Evolutionary conservation across 2,113 vertebrate genomes (phyloP).

Genomic region (Oreocharis arfaki): DNA sequence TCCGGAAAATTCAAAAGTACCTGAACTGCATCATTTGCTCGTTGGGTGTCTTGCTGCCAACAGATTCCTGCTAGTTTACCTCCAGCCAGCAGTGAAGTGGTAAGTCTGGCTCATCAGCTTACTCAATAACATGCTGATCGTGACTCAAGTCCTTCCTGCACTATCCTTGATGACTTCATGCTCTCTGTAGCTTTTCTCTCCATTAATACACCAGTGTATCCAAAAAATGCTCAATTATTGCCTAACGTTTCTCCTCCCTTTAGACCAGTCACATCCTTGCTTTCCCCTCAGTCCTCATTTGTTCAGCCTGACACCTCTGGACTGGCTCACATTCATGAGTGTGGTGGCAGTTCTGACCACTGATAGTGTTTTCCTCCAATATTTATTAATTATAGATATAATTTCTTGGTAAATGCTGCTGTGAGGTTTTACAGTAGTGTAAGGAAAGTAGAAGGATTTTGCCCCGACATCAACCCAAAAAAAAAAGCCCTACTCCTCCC

Average conservation of each 20-base stretch:
- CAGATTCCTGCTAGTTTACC: background rate
- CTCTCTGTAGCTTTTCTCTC: background rate
- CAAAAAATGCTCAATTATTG: background rate
- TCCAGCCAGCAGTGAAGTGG: background rate
- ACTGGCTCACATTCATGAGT: background rate
- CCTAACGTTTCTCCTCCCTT: background rate
- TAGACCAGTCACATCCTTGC: background rate
- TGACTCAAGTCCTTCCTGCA: background rate
- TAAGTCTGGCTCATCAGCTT: background rate
- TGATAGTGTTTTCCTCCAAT: background rate
- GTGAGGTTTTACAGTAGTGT: background rate
- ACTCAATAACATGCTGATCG: background rate
- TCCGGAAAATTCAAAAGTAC: background rate
- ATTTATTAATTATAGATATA: background rate
- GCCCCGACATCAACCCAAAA: background rate
- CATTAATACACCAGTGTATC: background rate
- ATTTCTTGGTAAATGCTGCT: background rate
- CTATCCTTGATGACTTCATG: background rate
- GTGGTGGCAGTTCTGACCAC: background rate
- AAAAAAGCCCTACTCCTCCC: background rate
- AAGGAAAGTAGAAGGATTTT: background rate
- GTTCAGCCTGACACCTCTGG: background rate
- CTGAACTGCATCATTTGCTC: background rate
- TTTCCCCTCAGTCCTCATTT: background rate
- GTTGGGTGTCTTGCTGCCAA: background rate